phyloP scores from a whole-genome alignment of 1,140 invertebrate species.

The Pollicipes pollicipes region DNA sequence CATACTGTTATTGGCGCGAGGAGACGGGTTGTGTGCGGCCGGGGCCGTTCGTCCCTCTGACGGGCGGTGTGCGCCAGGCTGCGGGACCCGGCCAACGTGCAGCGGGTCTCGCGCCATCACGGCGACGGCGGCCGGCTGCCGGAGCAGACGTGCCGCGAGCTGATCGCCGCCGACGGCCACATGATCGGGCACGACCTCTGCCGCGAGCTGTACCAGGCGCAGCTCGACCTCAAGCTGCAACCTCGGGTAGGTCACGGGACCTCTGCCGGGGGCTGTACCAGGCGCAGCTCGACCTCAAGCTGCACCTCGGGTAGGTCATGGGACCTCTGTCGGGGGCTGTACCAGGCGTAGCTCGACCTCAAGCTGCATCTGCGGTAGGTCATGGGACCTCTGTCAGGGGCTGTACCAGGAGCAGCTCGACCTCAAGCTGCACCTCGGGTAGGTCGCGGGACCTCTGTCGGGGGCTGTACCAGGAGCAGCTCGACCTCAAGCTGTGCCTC shows the following conservation, averaged over 20 bases:
- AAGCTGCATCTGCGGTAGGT: too few relatives aligned
- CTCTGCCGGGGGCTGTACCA: constrained; percentile 62
- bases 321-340: too few relatives aligned
- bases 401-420: too few relatives aligned
- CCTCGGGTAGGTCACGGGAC: constrained; percentile 35
- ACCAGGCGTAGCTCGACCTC: too few relatives aligned
- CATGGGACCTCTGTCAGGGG: too few relatives aligned
- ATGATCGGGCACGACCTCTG: constrained; percentile 61
- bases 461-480: too few relatives aligned
- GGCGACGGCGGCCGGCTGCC: constrained; percentile 49
- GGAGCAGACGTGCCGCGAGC: constrained; percentile 39
- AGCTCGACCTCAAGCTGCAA: constrained; percentile 72
- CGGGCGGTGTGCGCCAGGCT: constrained; percentile 26
- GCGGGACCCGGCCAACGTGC: constrained; percentile 45
- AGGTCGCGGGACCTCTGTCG: too few relatives aligned
- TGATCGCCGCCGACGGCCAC: constrained; percentile 45
- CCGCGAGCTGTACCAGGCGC: constrained; percentile 57
- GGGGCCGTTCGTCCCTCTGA: too few relatives aligned
- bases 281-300: constrained; percentile 62
- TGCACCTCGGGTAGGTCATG: constrained; percentile 44
- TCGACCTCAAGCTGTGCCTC: too few relatives aligned
- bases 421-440: too few relatives aligned
- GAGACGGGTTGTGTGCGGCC: too few relatives aligned
- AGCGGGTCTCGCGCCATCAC: constrained; percentile 49
- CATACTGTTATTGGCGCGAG: too few relatives aligned